phyloP scores from a whole-genome alignment of 1,140 invertebrate genomes.

The Octopus sinensis region DNA sequence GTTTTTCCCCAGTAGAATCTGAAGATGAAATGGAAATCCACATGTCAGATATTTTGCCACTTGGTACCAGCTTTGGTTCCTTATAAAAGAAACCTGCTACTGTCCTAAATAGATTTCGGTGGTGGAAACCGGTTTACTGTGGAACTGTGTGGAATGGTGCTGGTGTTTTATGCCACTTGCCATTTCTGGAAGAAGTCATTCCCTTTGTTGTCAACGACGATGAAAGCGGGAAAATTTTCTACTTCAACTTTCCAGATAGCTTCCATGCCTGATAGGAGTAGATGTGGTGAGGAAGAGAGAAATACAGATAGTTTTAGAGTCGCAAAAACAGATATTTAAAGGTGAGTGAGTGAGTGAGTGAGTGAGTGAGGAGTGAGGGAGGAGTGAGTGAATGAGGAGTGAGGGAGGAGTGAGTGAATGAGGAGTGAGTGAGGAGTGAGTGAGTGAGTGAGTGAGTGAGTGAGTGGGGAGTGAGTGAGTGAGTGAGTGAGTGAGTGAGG shows the following conservation, averaged over 20 bases:
- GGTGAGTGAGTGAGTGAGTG: not conserved
- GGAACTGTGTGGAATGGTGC: too few species aligned
- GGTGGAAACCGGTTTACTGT: too few species aligned
- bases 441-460: not conserved
- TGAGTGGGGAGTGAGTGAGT: not conserved
- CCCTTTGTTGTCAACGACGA: constrained; percentile 59
- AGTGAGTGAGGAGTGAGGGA: not conserved
- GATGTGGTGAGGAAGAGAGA: not conserved
- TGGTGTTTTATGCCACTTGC: constrained; percentile 30
- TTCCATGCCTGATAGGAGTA: constrained; percentile 54
- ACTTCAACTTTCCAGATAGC: constrained; percentile 58
- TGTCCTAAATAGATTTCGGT: too few species aligned
- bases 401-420: not conserved
- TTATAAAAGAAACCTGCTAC: too few species aligned
- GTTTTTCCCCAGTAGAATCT: too few species aligned
- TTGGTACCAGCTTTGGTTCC: too few species aligned
- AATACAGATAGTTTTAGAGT: not conserved
- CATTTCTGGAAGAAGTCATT: constrained; percentile 59
- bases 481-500: not conserved
- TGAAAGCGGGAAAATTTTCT: constrained; percentile 58
- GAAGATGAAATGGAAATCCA: too few species aligned
- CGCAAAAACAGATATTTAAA: not conserved
- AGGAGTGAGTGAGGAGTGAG: not conserved
- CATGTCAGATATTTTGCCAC: too few species aligned
- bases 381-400: not conserved